Percentiles rank a stretch among this genome's conserved stretches.
Conservation (phyloP, 2,888 invertebrate species). For the Clistopyga incitator region DNA sequence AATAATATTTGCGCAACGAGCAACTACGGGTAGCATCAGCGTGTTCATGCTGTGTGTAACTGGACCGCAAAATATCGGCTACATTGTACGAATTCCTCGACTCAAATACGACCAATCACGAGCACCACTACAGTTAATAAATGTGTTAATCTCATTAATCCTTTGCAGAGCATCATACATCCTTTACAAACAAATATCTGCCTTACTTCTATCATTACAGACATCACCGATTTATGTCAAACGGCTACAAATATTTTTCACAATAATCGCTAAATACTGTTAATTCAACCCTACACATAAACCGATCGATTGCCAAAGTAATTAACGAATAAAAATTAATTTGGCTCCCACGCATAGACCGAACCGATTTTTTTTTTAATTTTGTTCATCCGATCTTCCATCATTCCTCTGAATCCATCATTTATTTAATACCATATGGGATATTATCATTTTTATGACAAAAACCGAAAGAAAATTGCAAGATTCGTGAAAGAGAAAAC, state of each 20-base stretch:
- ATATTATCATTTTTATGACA: too few species aligned
- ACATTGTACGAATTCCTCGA: constrained; percentile 16
- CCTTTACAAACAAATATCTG: background rate
- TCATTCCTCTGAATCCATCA: too few species aligned
- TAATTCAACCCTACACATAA: too few species aligned
- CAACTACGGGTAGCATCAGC: constrained; percentile 1
- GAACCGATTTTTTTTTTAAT: background rate
- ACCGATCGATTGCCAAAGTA: too few species aligned
- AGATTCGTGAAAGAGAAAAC: background rate
- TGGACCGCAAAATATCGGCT: constrained; percentile 18
- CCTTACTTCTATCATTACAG: background rate
- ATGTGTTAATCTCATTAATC: background rate
- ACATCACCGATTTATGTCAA: too few species aligned
- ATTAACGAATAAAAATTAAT: too few species aligned
- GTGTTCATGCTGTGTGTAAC: constrained; percentile 7
- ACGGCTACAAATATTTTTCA: too few species aligned
- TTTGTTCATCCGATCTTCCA: background rate
- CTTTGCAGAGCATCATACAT: background rate
- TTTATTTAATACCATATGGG: too few species aligned
- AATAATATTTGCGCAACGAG: constrained; percentile 21
- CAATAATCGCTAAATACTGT: too few species aligned
- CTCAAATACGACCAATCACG: background rate
- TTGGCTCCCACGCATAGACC: too few species aligned
- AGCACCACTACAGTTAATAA: background rate
- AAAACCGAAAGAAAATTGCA: background rate